Evolutionary conservation across 2,797 vertebrate species (phyloP).

Genomic region (Borostomias antarcticus): DNA sequence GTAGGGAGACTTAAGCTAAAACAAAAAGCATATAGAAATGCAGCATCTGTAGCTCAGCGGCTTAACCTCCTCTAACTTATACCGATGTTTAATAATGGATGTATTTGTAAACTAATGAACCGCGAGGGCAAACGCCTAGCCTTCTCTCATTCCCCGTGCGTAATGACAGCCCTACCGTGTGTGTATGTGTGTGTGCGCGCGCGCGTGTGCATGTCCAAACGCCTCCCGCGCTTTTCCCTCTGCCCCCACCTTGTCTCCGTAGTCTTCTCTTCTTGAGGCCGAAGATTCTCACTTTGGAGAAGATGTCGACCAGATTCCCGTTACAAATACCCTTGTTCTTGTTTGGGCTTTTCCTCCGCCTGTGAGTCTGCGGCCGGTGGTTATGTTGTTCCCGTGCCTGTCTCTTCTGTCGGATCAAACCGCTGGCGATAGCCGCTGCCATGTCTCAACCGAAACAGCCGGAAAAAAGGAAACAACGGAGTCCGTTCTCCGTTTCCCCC

Average conservation of each 20-base stretch:
- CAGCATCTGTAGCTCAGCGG: no score
- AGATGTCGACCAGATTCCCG: constrained; percentile 95
- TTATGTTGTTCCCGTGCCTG: constrained; percentile 92
- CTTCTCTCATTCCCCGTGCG: constrained; percentile 31
- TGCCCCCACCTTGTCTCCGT: constrained; percentile 86
- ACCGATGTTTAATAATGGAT: constrained; percentile 64
- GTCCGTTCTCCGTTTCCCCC: constrained; percentile 58
- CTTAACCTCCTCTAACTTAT: neutral
- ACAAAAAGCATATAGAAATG: no score
- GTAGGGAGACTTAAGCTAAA: no score
- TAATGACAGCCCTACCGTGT: constrained; percentile 26
- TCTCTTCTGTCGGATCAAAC: constrained; percentile 95
- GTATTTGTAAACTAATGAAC: constrained; percentile 65
- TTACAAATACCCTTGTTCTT: constrained; percentile 92
- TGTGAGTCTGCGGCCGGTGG: constrained; percentile 86
- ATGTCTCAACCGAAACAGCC: constrained; percentile 73
- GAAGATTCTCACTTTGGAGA: constrained; percentile 97
- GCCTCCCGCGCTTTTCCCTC: constrained; percentile 21
- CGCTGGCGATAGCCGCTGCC: constrained; percentile 95
- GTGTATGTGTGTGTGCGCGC: constrained; percentile 12
- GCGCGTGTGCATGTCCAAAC: constrained; percentile 23
- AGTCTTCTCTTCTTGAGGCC: constrained; percentile 93
- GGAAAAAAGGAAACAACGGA: constrained; percentile 19
- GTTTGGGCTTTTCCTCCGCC: constrained; percentile 92
- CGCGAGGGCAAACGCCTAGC: constrained; percentile 37